phyloP scores from a whole-genome alignment of 2,797 vertebrate genomes.

The Manis crassicaudata region DNA sequence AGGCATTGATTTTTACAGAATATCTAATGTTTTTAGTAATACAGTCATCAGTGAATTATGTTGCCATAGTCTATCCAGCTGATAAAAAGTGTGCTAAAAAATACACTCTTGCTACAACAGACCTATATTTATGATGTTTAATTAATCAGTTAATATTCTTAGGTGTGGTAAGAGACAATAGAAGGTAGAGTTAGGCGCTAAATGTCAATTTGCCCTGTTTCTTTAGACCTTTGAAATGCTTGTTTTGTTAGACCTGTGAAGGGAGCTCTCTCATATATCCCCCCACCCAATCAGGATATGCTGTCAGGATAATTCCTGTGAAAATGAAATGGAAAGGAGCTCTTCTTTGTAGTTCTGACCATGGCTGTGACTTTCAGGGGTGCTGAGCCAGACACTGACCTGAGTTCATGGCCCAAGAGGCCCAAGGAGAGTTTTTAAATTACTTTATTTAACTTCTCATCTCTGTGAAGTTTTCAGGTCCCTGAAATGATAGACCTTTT shows the following conservation, averaged over 20 bases:
- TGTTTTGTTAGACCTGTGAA: background rate
- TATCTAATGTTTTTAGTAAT: slow-evolving; percentile 31
- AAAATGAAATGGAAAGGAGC: background rate
- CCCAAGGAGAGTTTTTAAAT: background rate
- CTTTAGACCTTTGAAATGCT: background rate
- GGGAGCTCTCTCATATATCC: background rate
- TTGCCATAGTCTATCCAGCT: background rate
- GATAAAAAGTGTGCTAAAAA: background rate
- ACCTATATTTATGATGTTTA: background rate
- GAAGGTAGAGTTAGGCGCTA: background rate
- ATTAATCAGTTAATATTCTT: background rate
- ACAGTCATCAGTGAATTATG: background rate
- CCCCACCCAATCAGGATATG: background rate
- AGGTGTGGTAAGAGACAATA: background rate
- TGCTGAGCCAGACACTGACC: background rate
- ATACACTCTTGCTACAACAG: background rate
- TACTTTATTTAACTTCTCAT: background rate
- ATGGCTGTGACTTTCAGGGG: background rate
- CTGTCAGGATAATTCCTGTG: background rate
- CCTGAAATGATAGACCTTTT: background rate
- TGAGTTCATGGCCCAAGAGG: background rate
- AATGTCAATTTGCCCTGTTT: background rate
- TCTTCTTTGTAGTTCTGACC: background rate
- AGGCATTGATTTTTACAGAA: background rate
- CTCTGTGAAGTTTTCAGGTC: background rate